A percentile compares a stretch with the other conserved stretches of the same genome.
Conservation (phyloP, 2,888 invertebrate genomes). For the Acanthosepion lycidas region DNA sequence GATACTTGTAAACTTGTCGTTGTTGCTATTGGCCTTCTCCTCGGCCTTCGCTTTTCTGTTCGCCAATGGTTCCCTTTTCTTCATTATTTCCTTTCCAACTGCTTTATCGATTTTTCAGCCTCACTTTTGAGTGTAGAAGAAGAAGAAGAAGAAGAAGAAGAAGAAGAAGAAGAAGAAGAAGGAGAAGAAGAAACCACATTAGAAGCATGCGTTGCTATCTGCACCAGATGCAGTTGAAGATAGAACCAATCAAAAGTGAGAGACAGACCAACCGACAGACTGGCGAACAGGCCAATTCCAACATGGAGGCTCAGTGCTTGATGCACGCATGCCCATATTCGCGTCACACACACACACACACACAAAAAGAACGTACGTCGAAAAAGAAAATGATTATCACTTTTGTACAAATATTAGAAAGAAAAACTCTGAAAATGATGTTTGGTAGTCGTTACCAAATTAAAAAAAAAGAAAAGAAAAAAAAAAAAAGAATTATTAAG, state of each 20-base stretch:
- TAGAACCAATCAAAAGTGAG: not conserved
- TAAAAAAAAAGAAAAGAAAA: no score
- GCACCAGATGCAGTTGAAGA: not conserved
- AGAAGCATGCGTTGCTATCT: not conserved
- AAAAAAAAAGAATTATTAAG: no score
- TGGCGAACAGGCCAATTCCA: not conserved
- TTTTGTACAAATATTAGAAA: no score
- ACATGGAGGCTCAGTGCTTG: not conserved
- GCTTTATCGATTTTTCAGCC: not conserved
- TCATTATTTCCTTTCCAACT: slow-evolving; percentile 11
- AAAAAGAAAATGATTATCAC: no score
- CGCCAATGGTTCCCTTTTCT: no score
- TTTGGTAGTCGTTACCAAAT: no score
- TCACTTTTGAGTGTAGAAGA: not conserved
- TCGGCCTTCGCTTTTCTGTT: not conserved
- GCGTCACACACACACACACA: no score
- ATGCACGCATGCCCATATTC: not conserved
- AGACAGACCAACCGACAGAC: not conserved
- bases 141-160: not conserved
- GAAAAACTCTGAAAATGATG: no score
- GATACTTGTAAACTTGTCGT: not conserved
- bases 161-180: not conserved
- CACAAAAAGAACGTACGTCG: no score
- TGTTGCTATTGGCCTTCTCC: not conserved
- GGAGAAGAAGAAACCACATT: not conserved